Evolutionary conservation across 2,113 vertebrate genomes (phyloP).

Genomic region (Hemicordylus capensis): DNA sequence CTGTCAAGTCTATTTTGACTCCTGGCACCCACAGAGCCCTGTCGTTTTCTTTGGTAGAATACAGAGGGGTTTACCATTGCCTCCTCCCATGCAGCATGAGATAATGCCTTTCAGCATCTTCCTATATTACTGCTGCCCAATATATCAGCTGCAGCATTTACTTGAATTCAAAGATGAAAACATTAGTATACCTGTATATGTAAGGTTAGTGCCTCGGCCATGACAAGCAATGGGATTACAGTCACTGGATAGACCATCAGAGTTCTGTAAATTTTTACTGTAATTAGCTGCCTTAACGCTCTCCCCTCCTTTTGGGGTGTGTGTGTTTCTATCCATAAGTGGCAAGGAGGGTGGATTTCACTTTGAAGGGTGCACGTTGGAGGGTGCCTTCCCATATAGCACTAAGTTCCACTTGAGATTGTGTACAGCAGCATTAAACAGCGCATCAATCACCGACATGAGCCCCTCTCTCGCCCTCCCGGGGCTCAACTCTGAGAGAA

Average conservation of each 20-base stretch:
- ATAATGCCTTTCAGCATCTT: no score
- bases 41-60: no score
- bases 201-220: background rate
- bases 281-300: background rate
- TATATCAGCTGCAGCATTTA: background rate
- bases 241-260: background rate
- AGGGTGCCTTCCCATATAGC: background rate
- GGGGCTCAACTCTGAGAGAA: background rate
- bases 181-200: background rate
- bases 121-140: no score
- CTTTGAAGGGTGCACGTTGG: background rate
- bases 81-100: no score
- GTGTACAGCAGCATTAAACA: background rate
- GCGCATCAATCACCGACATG: background rate
- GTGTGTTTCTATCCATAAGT: background rate
- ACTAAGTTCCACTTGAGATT: background rate
- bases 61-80: no score
- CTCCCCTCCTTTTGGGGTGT: no score
- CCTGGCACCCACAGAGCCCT: no score
- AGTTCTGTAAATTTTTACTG: background rate
- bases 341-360: background rate
- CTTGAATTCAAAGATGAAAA: background rate
- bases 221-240: background rate
- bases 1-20: no score
- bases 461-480: background rate